Base-by-base conservation (phyloP, 2,113 vertebrate genomes). In the Hylia prasina region DNA sequence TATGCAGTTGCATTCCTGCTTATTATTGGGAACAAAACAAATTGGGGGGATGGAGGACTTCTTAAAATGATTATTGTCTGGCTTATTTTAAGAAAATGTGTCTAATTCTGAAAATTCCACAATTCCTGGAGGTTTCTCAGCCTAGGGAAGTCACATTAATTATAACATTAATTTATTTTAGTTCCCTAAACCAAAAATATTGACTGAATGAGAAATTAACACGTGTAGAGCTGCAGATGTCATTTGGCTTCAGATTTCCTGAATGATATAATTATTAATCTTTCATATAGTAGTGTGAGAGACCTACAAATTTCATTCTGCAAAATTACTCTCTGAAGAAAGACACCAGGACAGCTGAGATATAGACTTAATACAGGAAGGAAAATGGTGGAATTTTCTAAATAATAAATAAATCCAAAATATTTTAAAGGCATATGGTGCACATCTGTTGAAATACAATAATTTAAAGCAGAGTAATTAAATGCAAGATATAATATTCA, bases 201-300 rank as follows among this genome's bases (percentile, higher is more conserved):
- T 98, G 98, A 98, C 97, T 97, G 96, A 97, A 98, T 97, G 96
- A 90, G 97, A 97, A 97, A 96, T 98, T 97, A 98, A 97, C 97
- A 97, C 76, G 82, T 97, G 97, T 95, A 97, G 96, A 97, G 94
- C 95, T 97, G 92, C 97, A 98, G 97, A 98, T 98, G 97, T 97
- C 97, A 97, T 98, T 98, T 97, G 96, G 95, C 91, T 95, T 98
- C 96, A 97, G 91, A 97, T 97, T 98, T 98, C 90, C 95, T 96
- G 94, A 97, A 96, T 97, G 94, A 97, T 98, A 92, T 68, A 97
- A 98, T 98, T 97, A 93, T 98, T 98, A 97, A 97, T 98, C 93
- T 97, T 98, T 97, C 94, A 53, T 97, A 96, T 97, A 97, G 86
- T 92, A 86, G 82, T 96, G 94, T 95, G 96, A 97, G 96, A 97